phyloP scores from a whole-genome alignment of 2,888 invertebrate species.

The Yponomeuta plumbellus region DNA sequence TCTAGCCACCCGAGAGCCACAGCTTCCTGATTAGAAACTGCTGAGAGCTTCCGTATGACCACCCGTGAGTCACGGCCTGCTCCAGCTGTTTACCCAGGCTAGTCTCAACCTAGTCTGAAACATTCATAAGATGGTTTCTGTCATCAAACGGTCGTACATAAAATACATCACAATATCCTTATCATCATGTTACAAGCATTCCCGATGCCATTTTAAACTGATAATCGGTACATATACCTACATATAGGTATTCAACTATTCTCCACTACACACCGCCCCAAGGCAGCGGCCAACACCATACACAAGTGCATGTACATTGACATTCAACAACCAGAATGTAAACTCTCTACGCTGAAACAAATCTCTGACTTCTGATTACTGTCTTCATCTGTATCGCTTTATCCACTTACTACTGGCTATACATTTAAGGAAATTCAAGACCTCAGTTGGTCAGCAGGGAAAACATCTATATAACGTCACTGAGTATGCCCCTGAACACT shows the following conservation, averaged over 20 bases:
- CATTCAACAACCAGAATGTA: neutral
- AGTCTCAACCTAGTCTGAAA: conserved; percentile 10
- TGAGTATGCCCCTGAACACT: conserved; percentile 19
- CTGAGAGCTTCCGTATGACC: too few species aligned
- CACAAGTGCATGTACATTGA: neutral
- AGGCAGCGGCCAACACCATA: too few species aligned
- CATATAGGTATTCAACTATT: neutral
- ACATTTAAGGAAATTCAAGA: conserved; percentile 6
- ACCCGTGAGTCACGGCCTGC: conserved; percentile 11
- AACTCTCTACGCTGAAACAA: neutral
- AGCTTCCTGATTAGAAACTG: too few species aligned
- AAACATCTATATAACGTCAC: conserved; percentile 14
- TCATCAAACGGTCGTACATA: too few species aligned
- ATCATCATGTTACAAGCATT: too few species aligned
- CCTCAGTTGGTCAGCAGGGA: conserved; percentile 14
- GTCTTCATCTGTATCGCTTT: neutral
- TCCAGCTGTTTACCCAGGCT: neutral
- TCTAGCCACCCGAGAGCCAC: neutral
- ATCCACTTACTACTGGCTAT: neutral
- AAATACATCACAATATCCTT: too few species aligned
- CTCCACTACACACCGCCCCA: too few species aligned
- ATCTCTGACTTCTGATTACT: neutral
- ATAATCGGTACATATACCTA: neutral
- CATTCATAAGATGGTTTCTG: conserved; percentile 21
- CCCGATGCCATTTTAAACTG: neutral